Evolutionary conservation across 1,140 invertebrate genomes (phyloP), one percentile per base, ranked within the genome.

Genomic region (Anadara kagoshimensis): DNA sequence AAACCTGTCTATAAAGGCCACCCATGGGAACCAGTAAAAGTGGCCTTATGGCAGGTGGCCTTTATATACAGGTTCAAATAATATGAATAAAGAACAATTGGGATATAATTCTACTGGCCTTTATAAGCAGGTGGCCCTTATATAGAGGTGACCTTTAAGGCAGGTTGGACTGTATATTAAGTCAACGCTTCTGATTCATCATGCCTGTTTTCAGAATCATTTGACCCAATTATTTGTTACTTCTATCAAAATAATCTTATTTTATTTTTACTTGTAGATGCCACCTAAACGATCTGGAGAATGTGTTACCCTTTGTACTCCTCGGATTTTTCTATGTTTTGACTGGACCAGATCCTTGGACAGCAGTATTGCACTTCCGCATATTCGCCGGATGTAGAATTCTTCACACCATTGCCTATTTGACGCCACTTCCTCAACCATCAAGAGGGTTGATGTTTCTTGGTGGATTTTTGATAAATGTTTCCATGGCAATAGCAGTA

Each of bases 221-320:
- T n/a, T n/a, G n/a, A n/a, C n/a, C n/a, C n/a, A n/a, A n/a, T n/a
- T n/a, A n/a, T n/a, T n/a, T n/a, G n/a, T 36, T 36, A 36, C 7
- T 36, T 36, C 7, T 36, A 36, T 36, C 7, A 36, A n/a, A 36
- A 49, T 49, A 49, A n/a, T 14, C 1, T 49, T 4, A 4, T 49
- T 16, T 64, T n/a, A 18, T 71, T 41, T 22, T 44, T 68, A 71
- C 0, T 71, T 73, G 54, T 73, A 92, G 93, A 76, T 92, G 92
- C 22, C 93, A 94, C 81, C 85, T 90, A 49, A 94, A 94, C 78
- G 93, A 94, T 79, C 73, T 94, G 66, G 93, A 94, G 84, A 94
- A 93, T 78, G 90, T 93, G 69, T 79, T 92, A 8, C 88, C 91
- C 7, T 94, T 93, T 88, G 89, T 93, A 14, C 76, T 90, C 0